Evolutionary conservation across 2,888 invertebrate genomes (phyloP).

Genomic region (Xylophagus ater): DNA sequence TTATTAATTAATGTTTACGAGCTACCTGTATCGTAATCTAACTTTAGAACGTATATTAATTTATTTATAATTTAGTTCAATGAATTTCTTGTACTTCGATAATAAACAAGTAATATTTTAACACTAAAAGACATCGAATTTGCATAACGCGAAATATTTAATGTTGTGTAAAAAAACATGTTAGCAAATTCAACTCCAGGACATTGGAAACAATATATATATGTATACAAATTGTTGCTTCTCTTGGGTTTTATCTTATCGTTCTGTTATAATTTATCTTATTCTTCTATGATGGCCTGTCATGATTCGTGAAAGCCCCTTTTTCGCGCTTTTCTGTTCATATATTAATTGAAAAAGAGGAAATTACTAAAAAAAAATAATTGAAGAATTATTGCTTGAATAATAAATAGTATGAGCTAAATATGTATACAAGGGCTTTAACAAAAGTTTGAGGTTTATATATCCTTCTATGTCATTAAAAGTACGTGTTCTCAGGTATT

Average conservation of each 20-base stretch:
- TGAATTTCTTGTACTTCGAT: not conserved
- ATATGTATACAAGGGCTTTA: too few species aligned
- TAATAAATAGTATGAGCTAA: too few species aligned
- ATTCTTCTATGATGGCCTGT: conserved; percentile 7
- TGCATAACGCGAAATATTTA: conserved; percentile 8
- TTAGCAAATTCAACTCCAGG: not conserved
- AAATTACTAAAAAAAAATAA: too few species aligned
- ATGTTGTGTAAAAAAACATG: not conserved
- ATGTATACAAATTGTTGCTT: not conserved
- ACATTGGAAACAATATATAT: not conserved
- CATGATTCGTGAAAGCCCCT: conserved; percentile 5
- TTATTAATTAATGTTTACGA: conserved; percentile 16
- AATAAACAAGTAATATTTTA: conserved; percentile 14
- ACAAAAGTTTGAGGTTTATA: too few species aligned
- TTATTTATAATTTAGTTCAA: not conserved
- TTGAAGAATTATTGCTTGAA: too few species aligned
- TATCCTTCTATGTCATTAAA: too few species aligned
- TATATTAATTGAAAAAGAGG: conserved; percentile 10
- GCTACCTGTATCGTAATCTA: conserved; percentile 12
- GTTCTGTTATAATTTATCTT: conserved; percentile 8
- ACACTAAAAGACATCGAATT: conserved; percentile 14
- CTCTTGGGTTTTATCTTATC: too few species aligned
- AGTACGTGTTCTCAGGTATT: too few species aligned
- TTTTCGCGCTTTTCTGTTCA: conserved; percentile 5
- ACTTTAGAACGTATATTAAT: not conserved